Percentiles rank a stretch among this genome's conserved stretches.
Conservation (phyloP, 2,113 vertebrate species). For the Oreochromis tanganicae region DNA sequence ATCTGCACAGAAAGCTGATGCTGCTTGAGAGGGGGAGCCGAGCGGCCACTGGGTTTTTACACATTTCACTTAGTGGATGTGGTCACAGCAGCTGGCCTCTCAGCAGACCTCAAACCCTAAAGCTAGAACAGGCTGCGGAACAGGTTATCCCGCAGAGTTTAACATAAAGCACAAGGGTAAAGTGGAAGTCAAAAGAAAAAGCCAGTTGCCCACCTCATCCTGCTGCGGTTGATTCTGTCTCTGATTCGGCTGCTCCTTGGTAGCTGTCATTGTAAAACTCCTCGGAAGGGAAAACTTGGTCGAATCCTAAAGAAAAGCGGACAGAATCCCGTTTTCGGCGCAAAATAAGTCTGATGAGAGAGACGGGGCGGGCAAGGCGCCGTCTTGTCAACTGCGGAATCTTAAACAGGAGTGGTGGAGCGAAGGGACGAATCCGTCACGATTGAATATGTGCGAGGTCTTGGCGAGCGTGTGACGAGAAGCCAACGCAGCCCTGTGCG, state of each 20-base stretch:
- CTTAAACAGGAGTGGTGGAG: conserved; percentile 32
- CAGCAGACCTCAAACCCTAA: neutral
- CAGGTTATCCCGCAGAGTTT: neutral
- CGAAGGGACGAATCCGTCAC: conserved; percentile 41
- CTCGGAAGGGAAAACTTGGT: conserved; percentile 24
- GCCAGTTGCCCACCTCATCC: conserved; percentile 74
- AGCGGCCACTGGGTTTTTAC: neutral
- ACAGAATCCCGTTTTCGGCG: conserved; percentile 50
- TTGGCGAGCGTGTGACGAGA: conserved; percentile 21
- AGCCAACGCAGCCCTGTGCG: conserved; percentile 21
- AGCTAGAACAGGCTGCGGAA: neutral
- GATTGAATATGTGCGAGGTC: conserved; percentile 28
- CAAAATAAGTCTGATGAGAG: neutral
- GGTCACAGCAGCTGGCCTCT: neutral
- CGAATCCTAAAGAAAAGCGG: conserved; percentile 1
- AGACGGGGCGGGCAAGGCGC: neutral
- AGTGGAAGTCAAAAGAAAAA: conserved; percentile 15
- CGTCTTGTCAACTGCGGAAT: conserved; percentile 51
- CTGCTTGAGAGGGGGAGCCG: neutral
- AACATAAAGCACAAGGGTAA: neutral
- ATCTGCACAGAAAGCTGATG: neutral
- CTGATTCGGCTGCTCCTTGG: conserved; percentile 79
- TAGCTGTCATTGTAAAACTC: conserved; percentile 81
- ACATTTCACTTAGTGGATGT: neutral
- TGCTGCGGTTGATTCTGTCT: conserved; percentile 71